Evolutionary conservation across 1,140 invertebrate species (phyloP), one percentile per base, ranked within the genome.

Genomic region (Drosophila aff.): DNA sequence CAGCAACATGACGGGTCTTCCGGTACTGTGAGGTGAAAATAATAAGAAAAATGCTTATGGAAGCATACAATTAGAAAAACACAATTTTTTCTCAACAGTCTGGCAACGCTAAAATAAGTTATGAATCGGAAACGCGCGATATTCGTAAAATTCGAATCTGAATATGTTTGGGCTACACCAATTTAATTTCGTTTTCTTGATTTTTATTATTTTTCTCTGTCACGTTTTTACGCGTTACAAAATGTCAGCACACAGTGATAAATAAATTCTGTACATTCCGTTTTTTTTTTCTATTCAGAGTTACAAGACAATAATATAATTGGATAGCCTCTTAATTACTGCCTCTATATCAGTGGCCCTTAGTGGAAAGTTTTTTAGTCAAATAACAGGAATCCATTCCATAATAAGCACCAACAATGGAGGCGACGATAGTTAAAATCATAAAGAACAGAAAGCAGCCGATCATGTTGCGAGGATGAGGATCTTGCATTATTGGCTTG

Each of bases 381-480:
- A 18, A 43, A 43, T 10, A 3, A 18, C 16, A 10, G 9, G 15
- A 15, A 23, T 60, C 28, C 31, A 40, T 61, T 16, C 38, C 46
- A 43, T 50, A 40, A 58, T 18, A 67, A 9, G 49, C 75, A 23
- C 40, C 62, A 7, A 26, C 3, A 4, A 79, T 6, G 10, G 9
- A 18, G 16, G 36, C 66, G 11, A 77, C 1, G 15, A 75, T 11
- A 3, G 31, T 16, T 9, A 61, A 11, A 10, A 77, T 1, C 36
- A 43, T 26, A 13, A 33, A 62, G 43, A 63, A 36, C 41, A 10
- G 18, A 11, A 44, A 44, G n/a, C 16, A 10, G 5, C 43, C 3
- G 9, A 16, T 18, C 23, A 6, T 71, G 40, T 38, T 83, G 64
- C 60, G 15, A 7, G 38, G 15, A 77, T 23, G 5, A 44, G 13